phyloP scores from a whole-genome alignment of 2,113 vertebrate genomes.

The human region GRCh38 chr11:30079001-30079500 shows the following conservation, averaged over 20 bases:
- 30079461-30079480: not conserved
- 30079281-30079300: not conserved
- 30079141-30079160: slow-evolving; percentile 14
- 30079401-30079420: not conserved
- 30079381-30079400: not conserved
- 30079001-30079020: not conserved
- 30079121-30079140: not conserved
- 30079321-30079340: not conserved
- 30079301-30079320: not conserved
- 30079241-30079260: not conserved
- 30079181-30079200: not conserved
- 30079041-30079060: slow-evolving; percentile 15
- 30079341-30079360: not conserved
- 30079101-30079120: not conserved
- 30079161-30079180: not conserved
- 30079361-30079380: not conserved
- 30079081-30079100: slow-evolving; percentile 49
- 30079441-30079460: not conserved
- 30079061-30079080: slow-evolving; percentile 20
- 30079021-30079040: slow-evolving; percentile 46
- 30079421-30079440: not conserved
- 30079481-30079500: too few relatives aligned
- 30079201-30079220: not conserved
- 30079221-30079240: slow-evolving; percentile 12
- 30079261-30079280: not conserved